Evolutionary conservation across 2,113 vertebrate species (phyloP), one percentile per base, ranked within the genome.

Genomic region (Megaceryle torquata): DNA sequence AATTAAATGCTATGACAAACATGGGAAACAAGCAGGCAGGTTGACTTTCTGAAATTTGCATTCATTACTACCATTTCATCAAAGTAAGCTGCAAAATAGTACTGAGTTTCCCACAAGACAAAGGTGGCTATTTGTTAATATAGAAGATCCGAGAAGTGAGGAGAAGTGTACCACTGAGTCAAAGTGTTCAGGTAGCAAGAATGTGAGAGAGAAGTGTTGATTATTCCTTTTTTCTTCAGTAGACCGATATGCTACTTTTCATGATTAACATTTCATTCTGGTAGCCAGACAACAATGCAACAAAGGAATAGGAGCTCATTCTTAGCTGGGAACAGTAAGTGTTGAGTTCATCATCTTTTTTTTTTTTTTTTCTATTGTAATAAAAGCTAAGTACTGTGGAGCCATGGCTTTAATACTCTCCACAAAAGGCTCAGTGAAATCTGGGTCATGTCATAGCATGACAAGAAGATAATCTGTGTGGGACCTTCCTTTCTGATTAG

Each of bases 391-490:
- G 33, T 75, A 68, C 59, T 88, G 35, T 63, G 80, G 72, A 86
- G 71, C 54, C 68, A 81, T 69, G 71, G 44, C 13, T 86, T 93
- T 89, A 95, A 76, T 60, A 67, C 63, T 91, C 86, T 88, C 70
- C 7, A 88, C 76, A 93, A 93, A 96, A 97, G 57, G 64, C 19
- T 78, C 78, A 44, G 39, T 61, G 86, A 94, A 96, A 95, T 93
- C 93, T 94, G 86, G 48, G 57, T 89, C 78, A 75, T 93, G 79
- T 96, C 92, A 87, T 60, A 65, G 44, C 59, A 95, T 69, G 80
- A 96, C 87, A 90, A 86, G 77, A 69, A 85, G 89, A 91, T 95
- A 97, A 96, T 86, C 95, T 94, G 88, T 82, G 82, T 92, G 82
- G 80, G 91, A 91, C 86, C 39, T 95, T 94, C 71, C 84, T 91